Evolutionary conservation across 2,888 invertebrate species (phyloP).

Genomic region (Alloscopus bannaensis): DNA sequence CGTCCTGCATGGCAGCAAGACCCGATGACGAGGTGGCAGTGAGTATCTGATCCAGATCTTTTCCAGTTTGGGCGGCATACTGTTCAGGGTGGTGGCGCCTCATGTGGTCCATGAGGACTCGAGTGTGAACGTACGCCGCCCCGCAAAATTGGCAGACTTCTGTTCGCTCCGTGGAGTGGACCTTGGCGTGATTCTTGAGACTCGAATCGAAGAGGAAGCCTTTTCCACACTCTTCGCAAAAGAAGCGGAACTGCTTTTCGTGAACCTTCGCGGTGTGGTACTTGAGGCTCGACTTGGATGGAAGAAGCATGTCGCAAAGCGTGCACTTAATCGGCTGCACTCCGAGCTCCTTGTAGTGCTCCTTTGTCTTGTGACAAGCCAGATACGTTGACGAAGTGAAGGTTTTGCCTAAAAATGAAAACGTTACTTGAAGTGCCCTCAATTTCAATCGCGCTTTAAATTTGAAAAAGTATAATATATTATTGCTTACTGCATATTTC

Average conservation of each 20-base stretch:
- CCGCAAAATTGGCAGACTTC: conserved; percentile 45
- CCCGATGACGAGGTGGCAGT: not conserved
- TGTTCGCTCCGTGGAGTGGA: conserved; percentile 38
- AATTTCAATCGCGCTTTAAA: not conserved
- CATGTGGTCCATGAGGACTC: conserved; percentile 33
- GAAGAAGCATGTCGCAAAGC: conserved; percentile 39
- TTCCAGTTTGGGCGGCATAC: conserved; percentile 9
- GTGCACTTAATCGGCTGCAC: conserved; percentile 38
- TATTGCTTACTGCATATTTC: conserved; percentile 38
- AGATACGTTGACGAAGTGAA: conserved; percentile 39
- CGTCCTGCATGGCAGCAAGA: conserved; percentile 2
- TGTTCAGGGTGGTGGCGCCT: conserved; percentile 43
- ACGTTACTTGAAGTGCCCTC: not conserved
- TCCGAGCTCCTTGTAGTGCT: conserved; percentile 35
- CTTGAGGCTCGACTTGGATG: conserved; percentile 25
- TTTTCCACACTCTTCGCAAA: conserved; percentile 44
- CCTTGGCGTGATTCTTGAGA: conserved; percentile 24
- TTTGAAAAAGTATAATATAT: not conserved
- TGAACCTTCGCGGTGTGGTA: conserved; percentile 47
- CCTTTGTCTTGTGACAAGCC: conserved; percentile 36
- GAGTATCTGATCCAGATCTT: not conserved
- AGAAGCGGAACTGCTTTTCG: conserved; percentile 46
- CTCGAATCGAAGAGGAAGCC: conserved; percentile 42
- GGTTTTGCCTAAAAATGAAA: conserved; percentile 23
- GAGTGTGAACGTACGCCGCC: conserved; percentile 33